Percentiles rank a stretch among this genome's conserved stretches.
These are phyloP conservation scores for Sthenelais limicola DNA, from an alignment of 2,888 invertebrate species.

Conservation along the genomic window DNA sequence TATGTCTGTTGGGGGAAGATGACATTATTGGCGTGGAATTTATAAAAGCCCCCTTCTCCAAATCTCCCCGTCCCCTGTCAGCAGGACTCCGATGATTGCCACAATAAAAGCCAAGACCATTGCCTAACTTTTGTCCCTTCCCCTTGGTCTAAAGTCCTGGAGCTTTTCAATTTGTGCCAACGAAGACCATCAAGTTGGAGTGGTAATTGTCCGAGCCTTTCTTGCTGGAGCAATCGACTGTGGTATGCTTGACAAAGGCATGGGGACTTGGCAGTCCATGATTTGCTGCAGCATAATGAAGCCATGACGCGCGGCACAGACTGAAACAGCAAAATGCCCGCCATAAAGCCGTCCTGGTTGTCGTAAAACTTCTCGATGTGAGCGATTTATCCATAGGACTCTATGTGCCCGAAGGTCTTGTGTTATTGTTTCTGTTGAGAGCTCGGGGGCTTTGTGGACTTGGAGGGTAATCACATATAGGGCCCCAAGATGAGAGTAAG, in stretches of 20 bases:
- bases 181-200: neutral
- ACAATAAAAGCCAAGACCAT: slow-evolving; percentile 2
- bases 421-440: too few species aligned
- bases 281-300: neutral
- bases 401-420: too few species aligned
- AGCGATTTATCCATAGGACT: too few species aligned
- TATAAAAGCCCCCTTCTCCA: slow-evolving; percentile 8
- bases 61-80: neutral
- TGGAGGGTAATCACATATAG: too few species aligned
- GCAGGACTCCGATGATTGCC: neutral
- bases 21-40: slow-evolving; percentile 10
- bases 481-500: too few species aligned
- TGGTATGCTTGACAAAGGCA: slow-evolving; percentile 1
- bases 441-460: too few species aligned
- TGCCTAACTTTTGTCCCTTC: slow-evolving; percentile 31
- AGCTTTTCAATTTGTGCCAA: neutral
- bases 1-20: neutral
- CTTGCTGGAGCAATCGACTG: neutral
- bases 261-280: neutral
- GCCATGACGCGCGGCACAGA: neutral
- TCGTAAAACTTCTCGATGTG: too few species aligned
- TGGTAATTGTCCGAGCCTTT: neutral
- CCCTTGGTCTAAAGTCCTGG: neutral
- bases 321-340: neutral
- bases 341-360: slow-evolving; percentile 11